Evolutionary conservation across 1,140 invertebrate genomes (phyloP), one percentile per base, ranked within the genome.

Genomic region (Drosophila subpulchrella): DNA sequence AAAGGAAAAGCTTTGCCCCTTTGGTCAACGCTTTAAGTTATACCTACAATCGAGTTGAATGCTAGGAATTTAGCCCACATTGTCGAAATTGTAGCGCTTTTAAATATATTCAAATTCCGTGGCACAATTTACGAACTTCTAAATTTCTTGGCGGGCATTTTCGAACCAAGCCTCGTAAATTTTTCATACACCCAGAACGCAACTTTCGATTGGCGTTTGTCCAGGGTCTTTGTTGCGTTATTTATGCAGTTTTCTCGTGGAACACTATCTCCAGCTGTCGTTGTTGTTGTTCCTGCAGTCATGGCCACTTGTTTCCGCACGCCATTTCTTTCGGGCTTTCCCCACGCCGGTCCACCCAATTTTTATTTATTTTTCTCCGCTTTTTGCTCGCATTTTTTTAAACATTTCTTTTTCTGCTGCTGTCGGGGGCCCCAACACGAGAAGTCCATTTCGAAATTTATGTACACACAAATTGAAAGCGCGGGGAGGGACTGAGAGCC

Each of bases 381-480:
- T 32, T 34, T 48, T 41, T 55, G 17, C 32, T 36, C 55, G 17
- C 34, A 55, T 68, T 59, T 55, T 55, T 72, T 20, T 54, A 41
- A 39, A 68, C 63, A 57, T 75, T 68, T 47, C 44, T 75, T 48
- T 46, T 36, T 46, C 56, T 68, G 48, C 13, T 77, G 30, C 53
- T 72, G 78, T 78, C 66, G 63, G 71, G 53, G 57, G 47, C 57
- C 60, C 59, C 65, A 89, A 88, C 83, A 88, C 76, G 83, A 88
- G 79, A 88, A 88, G 83, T 88, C 84, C 84, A 88, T 88, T 88
- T 78, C 80, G 80, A 84, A 89, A 89, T 88, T 88, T 88, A 88
- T 88, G 80, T 88, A 84, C 84, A 88, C 84, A 88, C 85, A 88
- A 88, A 89, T 89, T 88, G 84, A 84, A 88, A 89, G 68, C 73